Evolutionary conservation across 1,140 invertebrate genomes (phyloP).

Genomic region (Aporrectodea caliginosa): DNA sequence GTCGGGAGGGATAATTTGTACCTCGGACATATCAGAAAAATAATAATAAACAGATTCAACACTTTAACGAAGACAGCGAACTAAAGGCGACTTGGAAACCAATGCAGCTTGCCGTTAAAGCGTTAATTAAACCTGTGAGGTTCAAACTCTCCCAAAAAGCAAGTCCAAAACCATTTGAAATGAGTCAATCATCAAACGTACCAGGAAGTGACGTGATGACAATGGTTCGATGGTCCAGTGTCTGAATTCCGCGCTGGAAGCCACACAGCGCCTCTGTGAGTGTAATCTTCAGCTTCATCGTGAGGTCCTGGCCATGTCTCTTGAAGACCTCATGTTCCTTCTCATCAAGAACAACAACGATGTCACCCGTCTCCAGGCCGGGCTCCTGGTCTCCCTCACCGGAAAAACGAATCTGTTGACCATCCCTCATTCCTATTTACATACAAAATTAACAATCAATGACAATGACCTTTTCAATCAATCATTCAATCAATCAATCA

Average conservation of each 20-base stretch:
- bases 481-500: not conserved
- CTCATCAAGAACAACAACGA: constrained; percentile 93
- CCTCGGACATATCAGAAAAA: too few species aligned
- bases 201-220: constrained; percentile 81
- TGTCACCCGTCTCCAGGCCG: constrained; percentile 82
- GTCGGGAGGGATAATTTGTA: too few species aligned
- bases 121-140: too few species aligned
- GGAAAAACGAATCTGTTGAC: constrained; percentile 88
- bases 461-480: not conserved
- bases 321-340: constrained; percentile 78
- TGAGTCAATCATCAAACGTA: too few species aligned
- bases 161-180: not conserved
- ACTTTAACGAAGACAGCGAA: too few species aligned
- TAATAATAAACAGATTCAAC: too few species aligned
- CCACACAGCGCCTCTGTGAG: constrained; percentile 93
- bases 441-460: constrained; percentile 16
- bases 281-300: constrained; percentile 72
- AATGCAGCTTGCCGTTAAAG: too few species aligned
- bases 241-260: constrained; percentile 87
- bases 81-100: too few species aligned
- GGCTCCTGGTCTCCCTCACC: constrained; percentile 98
- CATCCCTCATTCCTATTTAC: constrained; percentile 89
- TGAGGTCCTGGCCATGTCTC: constrained; percentile 79
- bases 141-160: not conserved
- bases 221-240: constrained; percentile 86